Conservation (phyloP, 1,140 invertebrate genomes). For the Microplitis demolitor region DNA sequence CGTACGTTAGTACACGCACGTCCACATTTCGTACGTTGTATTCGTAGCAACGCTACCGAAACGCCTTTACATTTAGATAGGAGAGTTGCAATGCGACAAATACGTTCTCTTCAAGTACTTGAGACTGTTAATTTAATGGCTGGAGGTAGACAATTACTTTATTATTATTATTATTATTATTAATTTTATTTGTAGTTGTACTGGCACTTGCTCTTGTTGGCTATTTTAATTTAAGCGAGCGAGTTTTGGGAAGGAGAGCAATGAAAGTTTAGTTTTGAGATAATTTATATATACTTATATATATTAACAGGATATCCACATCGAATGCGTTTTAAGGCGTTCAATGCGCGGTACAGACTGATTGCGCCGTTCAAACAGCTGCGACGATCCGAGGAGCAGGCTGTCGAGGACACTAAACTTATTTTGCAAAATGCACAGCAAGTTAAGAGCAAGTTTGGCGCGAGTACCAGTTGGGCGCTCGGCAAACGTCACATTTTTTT, state of each 20-base stretch:
- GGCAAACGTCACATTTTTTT: conserved; percentile 93
- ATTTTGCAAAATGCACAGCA: conserved; percentile 73
- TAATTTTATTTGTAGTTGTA: background rate
- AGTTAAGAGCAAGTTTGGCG: conserved; percentile 63
- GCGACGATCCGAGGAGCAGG: conserved; percentile 78
- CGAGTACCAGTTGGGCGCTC: conserved; percentile 83
- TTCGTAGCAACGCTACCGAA: conserved; percentile 83
- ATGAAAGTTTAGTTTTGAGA: background rate
- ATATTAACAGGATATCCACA: conserved; percentile 78
- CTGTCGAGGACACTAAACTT: conserved; percentile 78
- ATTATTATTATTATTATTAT: background rate
- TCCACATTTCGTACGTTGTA: conserved; percentile 92
- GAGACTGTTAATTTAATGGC: conserved; percentile 96
- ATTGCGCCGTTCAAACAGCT: conserved; percentile 79
- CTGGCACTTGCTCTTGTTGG: too few species aligned
- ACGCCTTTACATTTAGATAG: conserved; percentile 80
- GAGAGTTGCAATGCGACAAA: conserved; percentile 80
- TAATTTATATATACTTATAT: conserved; percentile 1
- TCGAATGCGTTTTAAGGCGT: conserved; percentile 94
- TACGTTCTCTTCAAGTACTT: conserved; percentile 88
- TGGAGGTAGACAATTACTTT: conserved; percentile 61
- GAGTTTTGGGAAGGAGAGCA: conserved; percentile 1
- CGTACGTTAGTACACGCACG: conserved; percentile 89
- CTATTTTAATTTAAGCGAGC: too few species aligned
- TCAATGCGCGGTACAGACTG: conserved; percentile 82